phyloP scores from a whole-genome alignment of 2,113 vertebrate genomes.

The Barbus barbus region DNA sequence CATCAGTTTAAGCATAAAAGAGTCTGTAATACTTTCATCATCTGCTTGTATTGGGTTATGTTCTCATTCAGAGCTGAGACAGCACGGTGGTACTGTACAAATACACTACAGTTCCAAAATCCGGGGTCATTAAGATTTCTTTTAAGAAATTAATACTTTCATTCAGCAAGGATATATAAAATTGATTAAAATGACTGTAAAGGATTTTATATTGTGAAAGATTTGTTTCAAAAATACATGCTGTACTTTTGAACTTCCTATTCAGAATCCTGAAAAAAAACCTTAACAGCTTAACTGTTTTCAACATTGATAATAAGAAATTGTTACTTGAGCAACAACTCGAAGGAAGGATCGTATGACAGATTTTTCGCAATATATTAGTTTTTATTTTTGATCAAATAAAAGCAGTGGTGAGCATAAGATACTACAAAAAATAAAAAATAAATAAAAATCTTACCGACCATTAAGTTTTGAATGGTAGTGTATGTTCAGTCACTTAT shows the following conservation, averaged over 20 bases:
- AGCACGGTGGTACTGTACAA: background rate
- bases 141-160: background rate
- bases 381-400: background rate
- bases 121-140: background rate
- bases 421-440: background rate
- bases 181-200: background rate
- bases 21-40: slow-evolving; percentile 26
- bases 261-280: background rate
- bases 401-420: background rate
- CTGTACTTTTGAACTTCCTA: background rate
- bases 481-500: background rate
- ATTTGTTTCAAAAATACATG: background rate
- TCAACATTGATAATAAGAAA: background rate
- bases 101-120: background rate
- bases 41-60: slow-evolving; percentile 30
- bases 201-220: background rate
- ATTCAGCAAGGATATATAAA: background rate
- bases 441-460: background rate
- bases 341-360: background rate
- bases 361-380: background rate
- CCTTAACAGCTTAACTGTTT: background rate
- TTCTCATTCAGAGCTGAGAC: background rate
- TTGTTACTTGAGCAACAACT: background rate
- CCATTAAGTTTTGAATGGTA: slow-evolving; percentile 16
- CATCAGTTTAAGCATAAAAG: background rate